Percentiles rank a stretch among this genome's conserved stretches.
Evolutionary conservation across 2,797 vertebrate genomes (phyloP).

Genomic region (Sitta carolinensis): DNA sequence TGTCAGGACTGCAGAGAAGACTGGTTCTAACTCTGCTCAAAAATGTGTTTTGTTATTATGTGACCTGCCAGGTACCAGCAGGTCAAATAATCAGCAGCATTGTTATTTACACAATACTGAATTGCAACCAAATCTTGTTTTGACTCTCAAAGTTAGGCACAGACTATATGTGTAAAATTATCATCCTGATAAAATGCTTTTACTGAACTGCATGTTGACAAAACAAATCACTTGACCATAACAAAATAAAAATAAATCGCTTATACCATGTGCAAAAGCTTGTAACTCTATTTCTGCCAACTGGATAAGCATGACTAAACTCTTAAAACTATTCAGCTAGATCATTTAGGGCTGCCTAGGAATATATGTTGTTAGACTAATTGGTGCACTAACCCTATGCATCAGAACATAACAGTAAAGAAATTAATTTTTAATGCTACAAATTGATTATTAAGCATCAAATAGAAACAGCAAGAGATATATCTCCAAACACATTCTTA

Average conservation of each 20-base stretch:
- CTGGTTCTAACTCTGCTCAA: not conserved
- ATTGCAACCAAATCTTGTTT: not conserved
- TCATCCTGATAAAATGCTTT: not conserved
- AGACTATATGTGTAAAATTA: not conserved
- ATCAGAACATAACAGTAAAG: not conserved
- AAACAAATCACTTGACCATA: not conserved
- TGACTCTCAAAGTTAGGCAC: not conserved
- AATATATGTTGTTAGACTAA: not conserved
- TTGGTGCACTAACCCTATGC: not conserved
- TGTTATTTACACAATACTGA: not conserved
- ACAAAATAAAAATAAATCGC: not conserved
- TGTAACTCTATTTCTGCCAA: not conserved
- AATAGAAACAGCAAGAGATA: not conserved
- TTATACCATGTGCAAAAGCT: not conserved
- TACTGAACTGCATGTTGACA: not conserved
- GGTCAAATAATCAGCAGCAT: not conserved
- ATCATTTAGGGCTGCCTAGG: not conserved
- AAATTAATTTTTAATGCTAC: not conserved
- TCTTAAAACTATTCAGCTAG: slow-evolving; percentile 39
- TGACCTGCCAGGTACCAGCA: not conserved
- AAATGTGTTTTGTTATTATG: not conserved
- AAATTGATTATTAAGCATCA: not conserved
- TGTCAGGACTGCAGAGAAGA: not conserved
- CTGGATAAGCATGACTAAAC: slow-evolving; percentile 26
- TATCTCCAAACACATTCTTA: not conserved